A percentile compares a stretch with the other conserved stretches of the same genome.
phyloP scores from a whole-genome alignment of 2,888 invertebrate genomes.

The Tenthredo amoena region DNA sequence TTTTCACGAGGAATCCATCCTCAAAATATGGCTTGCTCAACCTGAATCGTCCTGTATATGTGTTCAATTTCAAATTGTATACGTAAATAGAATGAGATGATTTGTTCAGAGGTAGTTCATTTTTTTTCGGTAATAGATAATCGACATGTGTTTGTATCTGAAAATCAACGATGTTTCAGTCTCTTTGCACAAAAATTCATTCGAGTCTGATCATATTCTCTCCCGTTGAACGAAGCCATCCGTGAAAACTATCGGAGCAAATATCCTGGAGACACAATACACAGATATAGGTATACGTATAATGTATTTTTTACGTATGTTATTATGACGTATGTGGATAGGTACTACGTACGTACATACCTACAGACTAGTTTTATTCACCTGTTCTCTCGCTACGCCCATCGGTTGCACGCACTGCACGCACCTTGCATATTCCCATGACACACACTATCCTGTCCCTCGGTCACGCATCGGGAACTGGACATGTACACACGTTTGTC shows the following conservation, averaged over 20 bases:
- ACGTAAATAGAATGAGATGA: too few species aligned
- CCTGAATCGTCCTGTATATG: too few species aligned
- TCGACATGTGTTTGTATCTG: too few species aligned
- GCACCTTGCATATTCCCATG: slow-evolving; percentile 51
- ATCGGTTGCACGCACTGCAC: slow-evolving; percentile 31
- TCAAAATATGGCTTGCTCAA: too few species aligned
- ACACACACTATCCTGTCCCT: slow-evolving; percentile 6
- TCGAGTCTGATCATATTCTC: neutral
- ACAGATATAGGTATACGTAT: neutral
- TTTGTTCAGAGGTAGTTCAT: neutral
- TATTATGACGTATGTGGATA: slow-evolving; percentile 49
- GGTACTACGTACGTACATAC: neutral
- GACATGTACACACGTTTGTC: neutral
- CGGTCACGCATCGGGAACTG: slow-evolving; percentile 39
- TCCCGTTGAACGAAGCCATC: slow-evolving; percentile 64
- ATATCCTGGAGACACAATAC: slow-evolving; percentile 66
- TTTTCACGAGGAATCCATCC: too few species aligned
- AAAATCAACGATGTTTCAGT: neutral
- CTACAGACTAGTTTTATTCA: slow-evolving; percentile 25
- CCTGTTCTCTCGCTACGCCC: slow-evolving; percentile 28
- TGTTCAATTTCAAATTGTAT: too few species aligned
- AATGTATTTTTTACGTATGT: slow-evolving; percentile 4
- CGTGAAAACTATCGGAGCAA: slow-evolving; percentile 74
- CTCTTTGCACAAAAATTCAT: neutral
- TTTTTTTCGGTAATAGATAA: neutral